A percentile compares a stretch with the other conserved stretches of the same genome.
These are phyloP conservation scores for Hesperia comma DNA, from an alignment of 2,888 invertebrate genomes.

Conservation along the genomic window DNA sequence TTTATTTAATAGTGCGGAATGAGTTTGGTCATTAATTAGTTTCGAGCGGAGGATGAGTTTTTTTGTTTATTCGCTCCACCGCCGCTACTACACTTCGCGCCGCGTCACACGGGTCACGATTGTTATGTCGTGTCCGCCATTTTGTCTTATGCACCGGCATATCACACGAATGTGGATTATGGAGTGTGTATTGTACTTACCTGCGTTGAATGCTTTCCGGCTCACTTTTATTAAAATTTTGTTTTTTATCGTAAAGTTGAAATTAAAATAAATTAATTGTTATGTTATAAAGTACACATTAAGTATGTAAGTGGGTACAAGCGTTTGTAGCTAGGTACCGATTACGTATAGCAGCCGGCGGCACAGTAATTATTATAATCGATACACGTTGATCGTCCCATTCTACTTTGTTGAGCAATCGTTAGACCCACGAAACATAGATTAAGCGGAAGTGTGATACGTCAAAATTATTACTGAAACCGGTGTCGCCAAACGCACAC, in stretches of 20 bases:
- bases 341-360: background rate
- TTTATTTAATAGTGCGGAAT: background rate
- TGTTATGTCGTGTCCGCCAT: slow-evolving; percentile 37
- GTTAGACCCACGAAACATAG: background rate
- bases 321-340: background rate
- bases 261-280: background rate
- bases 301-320: background rate
- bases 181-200: slow-evolving; percentile 24
- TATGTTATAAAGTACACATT: background rate
- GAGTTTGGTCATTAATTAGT: slow-evolving; percentile 17
- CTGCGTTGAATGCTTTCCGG: slow-evolving; percentile 5
- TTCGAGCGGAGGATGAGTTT: slow-evolving; percentile 28
- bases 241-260: background rate
- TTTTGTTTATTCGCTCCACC: slow-evolving; percentile 27
- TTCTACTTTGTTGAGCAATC: slow-evolving; percentile 8
- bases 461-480: too few species aligned
- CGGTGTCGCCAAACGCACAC: too few species aligned
- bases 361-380: slow-evolving; percentile 11
- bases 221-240: background rate
- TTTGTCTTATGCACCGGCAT: slow-evolving; percentile 36
- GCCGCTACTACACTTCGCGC: slow-evolving; percentile 29
- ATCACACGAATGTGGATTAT: slow-evolving; percentile 30
- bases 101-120: slow-evolving; percentile 38
- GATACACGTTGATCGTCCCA: slow-evolving; percentile 7
- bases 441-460: too few species aligned